These are phyloP conservation scores for Virgularia gustaviana DNA, from an alignment of 92 coral and sea anemone genomes.

Conservation along the genomic window DNA sequence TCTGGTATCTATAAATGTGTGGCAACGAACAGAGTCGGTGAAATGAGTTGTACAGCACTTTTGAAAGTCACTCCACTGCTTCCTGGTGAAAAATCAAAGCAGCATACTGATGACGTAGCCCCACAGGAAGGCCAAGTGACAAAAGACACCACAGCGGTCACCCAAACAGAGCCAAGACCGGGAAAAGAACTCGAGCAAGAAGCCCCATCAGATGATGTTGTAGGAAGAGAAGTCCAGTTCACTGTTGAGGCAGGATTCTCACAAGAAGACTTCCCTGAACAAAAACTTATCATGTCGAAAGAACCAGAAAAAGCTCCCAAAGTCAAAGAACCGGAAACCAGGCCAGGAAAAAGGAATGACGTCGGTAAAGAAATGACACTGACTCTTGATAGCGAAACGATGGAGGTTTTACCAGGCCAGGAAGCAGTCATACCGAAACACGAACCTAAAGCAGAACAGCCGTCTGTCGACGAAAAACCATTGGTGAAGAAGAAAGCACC, in stretches of 20 bases:
- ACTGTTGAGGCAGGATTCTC: slow-evolving; percentile 10
- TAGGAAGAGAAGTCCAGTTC: slow-evolving; percentile 18
- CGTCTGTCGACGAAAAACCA: too few species aligned
- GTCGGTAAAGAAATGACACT: too few species aligned
- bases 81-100: background rate
- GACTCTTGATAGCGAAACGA: too few species aligned
- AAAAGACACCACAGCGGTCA: too few species aligned
- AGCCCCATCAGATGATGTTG: background rate
- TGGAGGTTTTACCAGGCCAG: too few species aligned
- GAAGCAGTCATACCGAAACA: too few species aligned
- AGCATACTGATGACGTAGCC: background rate
- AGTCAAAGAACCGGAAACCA: too few species aligned
- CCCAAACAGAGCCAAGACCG: background rate
- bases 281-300: background rate
- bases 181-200: slow-evolving; percentile 8
- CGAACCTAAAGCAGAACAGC: background rate
- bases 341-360: too few species aligned
- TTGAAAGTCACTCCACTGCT: background rate
- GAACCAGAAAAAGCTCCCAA: too few species aligned
- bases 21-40: slow-evolving; percentile 67
- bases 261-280: background rate
- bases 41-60: slow-evolving; percentile 34
- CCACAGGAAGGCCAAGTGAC: too few species aligned
- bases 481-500: background rate
- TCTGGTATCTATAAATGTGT: slow-evolving; percentile 76